Base-by-base conservation (phyloP, 1,140 invertebrate species). In the Monochamus saltuarius region DNA sequence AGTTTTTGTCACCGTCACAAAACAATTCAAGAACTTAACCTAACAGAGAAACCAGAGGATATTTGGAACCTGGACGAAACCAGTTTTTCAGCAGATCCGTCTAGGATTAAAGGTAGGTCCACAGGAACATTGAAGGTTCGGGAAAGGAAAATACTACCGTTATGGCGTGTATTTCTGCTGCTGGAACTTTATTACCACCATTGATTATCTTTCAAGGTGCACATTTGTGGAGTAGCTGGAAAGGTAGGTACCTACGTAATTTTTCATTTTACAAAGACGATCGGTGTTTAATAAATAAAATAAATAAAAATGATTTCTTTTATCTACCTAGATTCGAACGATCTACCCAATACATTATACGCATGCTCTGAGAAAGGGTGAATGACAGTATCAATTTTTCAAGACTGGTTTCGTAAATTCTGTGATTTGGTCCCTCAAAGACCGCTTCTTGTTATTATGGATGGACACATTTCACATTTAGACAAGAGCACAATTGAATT, bases 191-290 rank as follows among this genome's bases (percentile, higher is more conserved):
- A 11, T 35, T 50, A 53, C 42, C 58, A 13, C 62, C 62, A 8
- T 39, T 57, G 17, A 61, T 65, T 37, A 59, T 59, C 11, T 59
- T 51, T 40, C 46, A 59, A 59, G 56, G 47, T 7, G 7, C n/a
- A 42, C 17, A 59, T 22, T 17, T 59, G 11, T 59, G 56, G 47
- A 40, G 8, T 10, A 54, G 37, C 37, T 29, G 34, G 10, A 46
- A 40, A 46, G 16, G 7, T 19, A 17, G 16, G 17, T 46, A 40
- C 76, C 74, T 58, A 51, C 73, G n/a, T 45, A 68, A 73, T 6
- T 29, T 2, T 6, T 29, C 22, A 3, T 29, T 29, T 29, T 29
- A 29, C n/a, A n/a, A n/a, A n/a, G n/a, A n/a, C n/a, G n/a, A n/a
- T n/a, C n/a, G n/a, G n/a, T n/a, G n/a, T n/a, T n/a, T n/a, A n/a